A percentile compares a stretch with the other conserved stretches of the same genome.
These are phyloP conservation scores for Aphaenogaster floridana DNA, from an alignment of 1,140 invertebrate species.

Conservation along the genomic window DNA sequence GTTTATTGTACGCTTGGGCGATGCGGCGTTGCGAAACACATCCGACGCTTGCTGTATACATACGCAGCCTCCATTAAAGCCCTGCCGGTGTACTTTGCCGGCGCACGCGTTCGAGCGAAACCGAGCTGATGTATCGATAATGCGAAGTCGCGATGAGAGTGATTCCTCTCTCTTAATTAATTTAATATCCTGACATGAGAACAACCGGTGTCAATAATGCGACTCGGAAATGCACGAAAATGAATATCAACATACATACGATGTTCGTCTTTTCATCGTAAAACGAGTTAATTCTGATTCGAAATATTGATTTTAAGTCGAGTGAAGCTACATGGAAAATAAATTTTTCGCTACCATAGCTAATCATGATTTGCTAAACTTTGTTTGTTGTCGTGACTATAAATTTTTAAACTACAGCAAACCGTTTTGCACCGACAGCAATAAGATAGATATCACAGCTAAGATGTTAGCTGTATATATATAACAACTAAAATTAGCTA, in stretches of 20 bases:
- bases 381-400: no score
- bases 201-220: slow-evolving; percentile 1
- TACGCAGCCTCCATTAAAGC: slow-evolving; percentile 70
- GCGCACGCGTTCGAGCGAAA: slow-evolving; percentile 57
- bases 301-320: background rate
- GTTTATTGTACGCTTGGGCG: slow-evolving; percentile 73
- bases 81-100: slow-evolving; percentile 54
- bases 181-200: slow-evolving; percentile 46
- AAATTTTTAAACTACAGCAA: no score
- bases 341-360: no score
- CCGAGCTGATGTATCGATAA: slow-evolving; percentile 68
- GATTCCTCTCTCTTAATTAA: slow-evolving; percentile 58
- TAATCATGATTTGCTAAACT: no score
- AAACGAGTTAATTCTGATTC: background rate
- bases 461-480: no score
- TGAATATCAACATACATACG: background rate
- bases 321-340: no score
- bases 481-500: no score
- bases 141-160: slow-evolving; percentile 56
- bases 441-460: no score
- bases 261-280: background rate
- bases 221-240: background rate
- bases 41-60: slow-evolving; percentile 40
- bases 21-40: slow-evolving; percentile 67
- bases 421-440: no score